Evolutionary conservation across 2,888 invertebrate genomes (phyloP).

Genomic region (Amiota mariae): DNA sequence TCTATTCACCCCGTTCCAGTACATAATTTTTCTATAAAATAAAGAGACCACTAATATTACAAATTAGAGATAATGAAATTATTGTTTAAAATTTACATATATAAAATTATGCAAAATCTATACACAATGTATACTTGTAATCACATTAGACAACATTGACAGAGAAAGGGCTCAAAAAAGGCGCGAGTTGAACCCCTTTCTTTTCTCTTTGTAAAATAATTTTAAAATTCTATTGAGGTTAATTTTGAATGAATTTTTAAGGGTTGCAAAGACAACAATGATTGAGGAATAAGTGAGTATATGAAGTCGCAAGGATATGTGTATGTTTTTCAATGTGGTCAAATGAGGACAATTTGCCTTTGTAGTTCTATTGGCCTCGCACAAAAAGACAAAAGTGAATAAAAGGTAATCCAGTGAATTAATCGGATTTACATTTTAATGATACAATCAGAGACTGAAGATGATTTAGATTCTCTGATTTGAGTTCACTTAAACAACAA

Average conservation of each 20-base stretch:
- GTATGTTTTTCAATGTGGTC: no score
- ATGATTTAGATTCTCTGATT: constrained; percentile 49
- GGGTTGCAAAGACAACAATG: no score
- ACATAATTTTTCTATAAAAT: constrained; percentile 43
- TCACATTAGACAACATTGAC: constrained; percentile 45
- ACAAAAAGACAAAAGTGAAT: background rate
- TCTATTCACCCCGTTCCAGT: no score
- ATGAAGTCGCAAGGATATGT: background rate
- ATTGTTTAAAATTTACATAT: constrained; percentile 60
- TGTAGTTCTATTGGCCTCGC: no score
- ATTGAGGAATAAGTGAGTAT: background rate
- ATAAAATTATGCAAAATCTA: constrained; percentile 41
- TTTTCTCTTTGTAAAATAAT: constrained; percentile 43
- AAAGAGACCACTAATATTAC: constrained; percentile 70
- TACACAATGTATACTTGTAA: constrained; percentile 43
- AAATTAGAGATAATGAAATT: constrained; percentile 69
- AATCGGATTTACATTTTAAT: constrained; percentile 7
- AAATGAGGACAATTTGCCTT: no score
- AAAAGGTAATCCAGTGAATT: constrained; percentile 2
- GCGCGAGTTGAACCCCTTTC: constrained; percentile 11
- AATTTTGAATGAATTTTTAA: background rate
- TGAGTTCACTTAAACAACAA: background rate
- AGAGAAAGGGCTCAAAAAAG: background rate
- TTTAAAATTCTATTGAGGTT: constrained; percentile 46
- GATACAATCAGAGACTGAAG: constrained; percentile 30